A percentile compares a stretch with the other conserved stretches of the same genome.
Conservation (phyloP, 1,140 invertebrate species). For the Aphelinus atriplicis region DNA sequence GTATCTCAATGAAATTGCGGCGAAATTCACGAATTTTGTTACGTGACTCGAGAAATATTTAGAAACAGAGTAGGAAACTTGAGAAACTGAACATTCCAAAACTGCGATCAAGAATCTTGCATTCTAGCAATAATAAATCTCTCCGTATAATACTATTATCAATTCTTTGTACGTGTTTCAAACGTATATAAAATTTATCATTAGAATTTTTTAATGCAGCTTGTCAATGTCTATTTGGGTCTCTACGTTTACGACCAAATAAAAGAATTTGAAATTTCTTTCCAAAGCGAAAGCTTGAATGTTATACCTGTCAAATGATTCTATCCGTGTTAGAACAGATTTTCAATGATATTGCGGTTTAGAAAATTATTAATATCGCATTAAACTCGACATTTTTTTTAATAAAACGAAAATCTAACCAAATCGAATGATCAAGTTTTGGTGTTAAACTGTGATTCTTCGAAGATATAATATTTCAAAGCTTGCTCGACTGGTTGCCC, state of each 20-base stretch:
- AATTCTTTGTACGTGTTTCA: constrained; percentile 22
- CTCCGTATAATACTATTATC: constrained; percentile 5
- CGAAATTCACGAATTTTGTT: constrained; percentile 7
- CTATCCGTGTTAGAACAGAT: constrained; percentile 24
- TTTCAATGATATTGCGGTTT: constrained; percentile 12
- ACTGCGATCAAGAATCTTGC: constrained; percentile 17
- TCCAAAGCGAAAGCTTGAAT: constrained; percentile 12
- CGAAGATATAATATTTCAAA: constrained; percentile 19
- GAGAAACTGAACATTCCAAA: constrained; percentile 31
- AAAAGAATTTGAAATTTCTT: neutral
- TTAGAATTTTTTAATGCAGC: constrained; percentile 21
- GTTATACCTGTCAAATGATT: constrained; percentile 28
- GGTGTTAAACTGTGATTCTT: constrained; percentile 34
- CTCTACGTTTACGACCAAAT: constrained; percentile 4
- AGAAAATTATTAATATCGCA: constrained; percentile 14
- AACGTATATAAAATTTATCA: constrained; percentile 9
- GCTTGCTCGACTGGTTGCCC: constrained; percentile 22
- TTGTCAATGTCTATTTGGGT: constrained; percentile 20
- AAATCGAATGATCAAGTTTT: constrained; percentile 28
- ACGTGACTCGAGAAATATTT: neutral
- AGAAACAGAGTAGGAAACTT: constrained; percentile 6
- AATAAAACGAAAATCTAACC: constrained; percentile 10
- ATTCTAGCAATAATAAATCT: constrained; percentile 27
- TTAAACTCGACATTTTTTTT: constrained; percentile 26
- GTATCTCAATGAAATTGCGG: neutral